Evolutionary conservation across 2,888 invertebrate species (phyloP), one percentile per base, ranked within the genome.

Genomic region (Melieria crassipennis): DNA sequence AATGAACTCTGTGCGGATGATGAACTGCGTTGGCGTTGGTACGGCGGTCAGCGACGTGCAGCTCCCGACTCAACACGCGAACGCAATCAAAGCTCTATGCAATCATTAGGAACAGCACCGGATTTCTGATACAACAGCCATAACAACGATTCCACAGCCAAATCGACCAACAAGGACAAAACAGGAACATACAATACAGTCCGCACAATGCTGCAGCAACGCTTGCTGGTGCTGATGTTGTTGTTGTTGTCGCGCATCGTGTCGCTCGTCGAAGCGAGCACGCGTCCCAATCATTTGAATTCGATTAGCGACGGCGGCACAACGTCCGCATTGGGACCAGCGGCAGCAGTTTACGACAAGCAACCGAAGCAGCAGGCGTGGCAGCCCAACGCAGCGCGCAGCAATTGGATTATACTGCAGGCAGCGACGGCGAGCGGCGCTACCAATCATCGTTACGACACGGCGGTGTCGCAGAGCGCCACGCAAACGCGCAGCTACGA

Each of bases 361-460:
- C 57, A 45, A 45, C 75, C 75, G 43, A 71, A 65, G 16, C 60
- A 48, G 30, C 65, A 56, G 16, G 74, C 79, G 68, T 81, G 82
- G 82, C 80, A 81, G 61, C 81, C 81, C 30, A 75, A 80, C 47
- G 64, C 75, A 62, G 76, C 75, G 55, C 77, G 77, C 69, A 80
- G 79, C 76, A 81, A 82, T 79, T 82, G 82, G 82, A 76, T 81
- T 48, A 80, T 82, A 66, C 76, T 83, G 55, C 79, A 83, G 70
- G 30, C 70, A 52, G 58, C 65, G 55, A 16, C 50, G 16, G 13
- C 45, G 10, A n/a, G 3, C 50, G 16, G n/a, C 45, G 13, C 43
- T 7, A 55, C 4, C 30, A 63, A 48, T 5, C 48, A 63, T 11
- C 46, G 7, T 46, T 13, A 56, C 11, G 66, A 5, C 45, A 43